These are phyloP conservation scores for Amphiduros pacificus DNA, from an alignment of 2,888 invertebrate genomes.

Conservation along the genomic window DNA sequence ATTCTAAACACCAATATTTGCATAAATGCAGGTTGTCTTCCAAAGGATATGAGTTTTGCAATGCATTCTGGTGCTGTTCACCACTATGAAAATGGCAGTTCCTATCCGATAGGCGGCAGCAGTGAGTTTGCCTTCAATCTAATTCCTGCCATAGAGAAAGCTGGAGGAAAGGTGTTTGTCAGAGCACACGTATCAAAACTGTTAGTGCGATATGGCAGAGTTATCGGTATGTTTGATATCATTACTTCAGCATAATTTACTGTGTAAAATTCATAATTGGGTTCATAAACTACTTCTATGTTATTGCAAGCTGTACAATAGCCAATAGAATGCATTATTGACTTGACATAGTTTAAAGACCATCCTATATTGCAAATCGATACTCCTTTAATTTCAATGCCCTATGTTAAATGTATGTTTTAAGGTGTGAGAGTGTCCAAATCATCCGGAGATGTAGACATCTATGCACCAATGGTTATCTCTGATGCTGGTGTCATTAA, in stretches of 20 bases:
- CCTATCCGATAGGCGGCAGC: conserved; percentile 58
- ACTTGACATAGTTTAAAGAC: too few relatives aligned
- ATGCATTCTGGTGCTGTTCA: conserved; percentile 45
- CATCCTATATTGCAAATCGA: too few relatives aligned
- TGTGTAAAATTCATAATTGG: too few relatives aligned
- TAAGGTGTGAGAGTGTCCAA: conserved; percentile 46
- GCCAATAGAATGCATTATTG: too few relatives aligned
- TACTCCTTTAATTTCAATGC: too few relatives aligned
- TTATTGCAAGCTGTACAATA: too few relatives aligned
- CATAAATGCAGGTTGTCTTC: conserved; percentile 37
- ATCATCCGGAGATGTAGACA: conserved; percentile 37
- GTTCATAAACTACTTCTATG: too few relatives aligned
- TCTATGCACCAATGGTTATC: conserved; percentile 49
- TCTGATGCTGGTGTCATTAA: conserved; percentile 53
- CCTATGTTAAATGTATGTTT: too few relatives aligned
- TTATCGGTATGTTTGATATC: conserved; percentile 46
- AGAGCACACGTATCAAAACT: conserved; percentile 52
- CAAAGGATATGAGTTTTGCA: conserved; percentile 37
- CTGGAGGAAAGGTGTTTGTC: conserved; percentile 56
- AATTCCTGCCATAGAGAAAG: conserved; percentile 53
- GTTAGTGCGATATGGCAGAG: conserved; percentile 41
- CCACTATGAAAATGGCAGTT: conserved; percentile 50
- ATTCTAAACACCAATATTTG: too few relatives aligned
- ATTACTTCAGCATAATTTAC: too few relatives aligned
- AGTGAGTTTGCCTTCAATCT: conserved; percentile 59